A percentile compares a stretch with the other conserved stretches of the same genome.
Evolutionary conservation across 1,140 invertebrate genomes (phyloP).

Genomic region (Linepithema humile): DNA sequence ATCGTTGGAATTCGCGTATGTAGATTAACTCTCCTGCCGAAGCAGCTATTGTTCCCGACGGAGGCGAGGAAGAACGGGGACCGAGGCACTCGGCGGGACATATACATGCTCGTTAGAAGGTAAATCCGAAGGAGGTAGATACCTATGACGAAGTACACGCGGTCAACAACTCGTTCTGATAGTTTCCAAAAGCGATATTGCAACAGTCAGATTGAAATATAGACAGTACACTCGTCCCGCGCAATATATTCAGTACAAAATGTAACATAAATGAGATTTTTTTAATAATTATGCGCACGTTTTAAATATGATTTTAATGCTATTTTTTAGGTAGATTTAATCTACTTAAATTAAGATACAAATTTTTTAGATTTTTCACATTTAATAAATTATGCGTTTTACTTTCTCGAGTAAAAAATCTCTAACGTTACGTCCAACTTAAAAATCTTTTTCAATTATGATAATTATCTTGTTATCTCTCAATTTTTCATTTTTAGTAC

Average conservation of each 20-base stretch:
- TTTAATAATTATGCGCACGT: neutral
- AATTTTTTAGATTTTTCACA: neutral
- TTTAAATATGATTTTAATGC: neutral
- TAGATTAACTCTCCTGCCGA: conserved; percentile 76
- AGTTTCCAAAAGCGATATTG: neutral
- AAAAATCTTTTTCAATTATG: neutral
- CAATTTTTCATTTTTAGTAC: neutral
- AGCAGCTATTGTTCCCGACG: conserved; percentile 77
- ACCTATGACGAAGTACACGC: conserved; percentile 55
- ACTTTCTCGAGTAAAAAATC: neutral
- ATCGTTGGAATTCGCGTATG: conserved; percentile 80
- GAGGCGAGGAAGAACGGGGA: conserved; percentile 56
- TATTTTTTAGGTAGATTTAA: neutral
- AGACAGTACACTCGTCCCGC: neutral
- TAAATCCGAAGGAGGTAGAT: conserved; percentile 51
- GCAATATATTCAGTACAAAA: neutral
- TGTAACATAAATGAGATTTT: neutral
- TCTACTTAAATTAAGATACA: neutral
- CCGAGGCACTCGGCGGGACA: conserved; percentile 54
- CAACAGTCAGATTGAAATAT: neutral
- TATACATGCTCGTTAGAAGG: conserved; percentile 70
- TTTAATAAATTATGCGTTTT: neutral
- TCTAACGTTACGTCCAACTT: neutral
- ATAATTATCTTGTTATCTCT: neutral
- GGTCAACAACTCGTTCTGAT: neutral